phyloP scores from a whole-genome alignment of 1,140 invertebrate species.

The Drosophila tani region DNA sequence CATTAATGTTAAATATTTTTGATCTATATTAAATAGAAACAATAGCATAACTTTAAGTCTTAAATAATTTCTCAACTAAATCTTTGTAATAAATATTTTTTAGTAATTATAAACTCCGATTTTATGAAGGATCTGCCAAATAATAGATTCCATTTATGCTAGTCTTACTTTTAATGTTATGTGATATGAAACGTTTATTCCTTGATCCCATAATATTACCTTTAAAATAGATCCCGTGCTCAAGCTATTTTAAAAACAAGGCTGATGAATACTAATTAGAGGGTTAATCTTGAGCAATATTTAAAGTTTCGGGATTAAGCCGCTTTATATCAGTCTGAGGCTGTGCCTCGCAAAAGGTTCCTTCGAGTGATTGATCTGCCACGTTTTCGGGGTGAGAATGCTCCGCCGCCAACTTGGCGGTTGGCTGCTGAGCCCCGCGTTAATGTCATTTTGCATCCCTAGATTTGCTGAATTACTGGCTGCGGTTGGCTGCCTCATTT shows the following conservation, averaged over 20 bases:
- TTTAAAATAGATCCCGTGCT: too few species aligned
- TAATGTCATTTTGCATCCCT: conserved; percentile 46
- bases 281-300: conserved; percentile 14
- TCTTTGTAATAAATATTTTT: too few species aligned
- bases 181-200: too few species aligned
- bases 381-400: conserved; percentile 16
- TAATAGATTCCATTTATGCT: too few species aligned
- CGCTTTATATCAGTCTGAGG: background rate
- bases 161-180: too few species aligned
- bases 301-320: conserved; percentile 10
- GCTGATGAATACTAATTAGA: conserved; percentile 7
- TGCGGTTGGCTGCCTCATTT: conserved; percentile 80
- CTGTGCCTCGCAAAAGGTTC: background rate
- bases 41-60: too few species aligned
- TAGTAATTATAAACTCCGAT: too few species aligned
- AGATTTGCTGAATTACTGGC: conserved; percentile 71
- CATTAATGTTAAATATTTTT: background rate
- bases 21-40: background rate
- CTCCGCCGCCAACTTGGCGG: conserved; percentile 14
- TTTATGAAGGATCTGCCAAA: too few species aligned
- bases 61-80: too few species aligned
- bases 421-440: conserved; percentile 29
- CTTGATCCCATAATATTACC: background rate
- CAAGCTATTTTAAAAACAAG: conserved; percentile 4
- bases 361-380: conserved; percentile 29